Evolutionary conservation across 2,113 vertebrate genomes (phyloP).

Genomic region (Chloropsis hardwickii): DNA sequence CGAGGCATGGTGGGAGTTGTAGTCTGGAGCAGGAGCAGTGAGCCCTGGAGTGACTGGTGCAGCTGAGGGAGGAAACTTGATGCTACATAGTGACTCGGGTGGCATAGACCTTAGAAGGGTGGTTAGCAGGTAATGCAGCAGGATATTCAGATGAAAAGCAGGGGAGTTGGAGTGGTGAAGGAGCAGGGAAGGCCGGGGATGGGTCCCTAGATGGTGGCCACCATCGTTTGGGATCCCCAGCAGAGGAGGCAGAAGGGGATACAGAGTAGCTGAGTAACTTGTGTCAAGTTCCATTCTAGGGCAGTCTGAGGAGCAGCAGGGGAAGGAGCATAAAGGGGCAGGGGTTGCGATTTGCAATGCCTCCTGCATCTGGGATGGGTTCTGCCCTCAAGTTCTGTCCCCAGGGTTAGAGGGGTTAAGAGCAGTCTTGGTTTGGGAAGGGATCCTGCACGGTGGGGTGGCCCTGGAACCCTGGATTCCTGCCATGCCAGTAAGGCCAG

Average conservation of each 20-base stretch:
- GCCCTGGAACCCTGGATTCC: background rate
- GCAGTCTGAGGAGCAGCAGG: too few species aligned
- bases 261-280: background rate
- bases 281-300: background rate
- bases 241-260: background rate
- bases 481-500: background rate
- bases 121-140: background rate
- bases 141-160: background rate
- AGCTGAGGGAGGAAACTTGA: background rate
- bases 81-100: background rate
- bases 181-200: background rate
- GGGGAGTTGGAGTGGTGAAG: background rate
- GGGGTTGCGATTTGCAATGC: background rate
- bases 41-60: too few species aligned
- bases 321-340: background rate
- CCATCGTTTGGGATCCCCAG: background rate
- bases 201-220: background rate
- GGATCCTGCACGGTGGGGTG: background rate
- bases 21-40: background rate
- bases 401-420: background rate
- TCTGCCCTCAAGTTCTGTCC: background rate
- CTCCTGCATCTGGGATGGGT: background rate
- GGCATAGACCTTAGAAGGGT: background rate
- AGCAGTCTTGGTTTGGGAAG: background rate
- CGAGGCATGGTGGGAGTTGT: background rate